Evolutionary conservation across 2,888 invertebrate genomes (phyloP).

Genomic region (Lutraria lutraria): DNA sequence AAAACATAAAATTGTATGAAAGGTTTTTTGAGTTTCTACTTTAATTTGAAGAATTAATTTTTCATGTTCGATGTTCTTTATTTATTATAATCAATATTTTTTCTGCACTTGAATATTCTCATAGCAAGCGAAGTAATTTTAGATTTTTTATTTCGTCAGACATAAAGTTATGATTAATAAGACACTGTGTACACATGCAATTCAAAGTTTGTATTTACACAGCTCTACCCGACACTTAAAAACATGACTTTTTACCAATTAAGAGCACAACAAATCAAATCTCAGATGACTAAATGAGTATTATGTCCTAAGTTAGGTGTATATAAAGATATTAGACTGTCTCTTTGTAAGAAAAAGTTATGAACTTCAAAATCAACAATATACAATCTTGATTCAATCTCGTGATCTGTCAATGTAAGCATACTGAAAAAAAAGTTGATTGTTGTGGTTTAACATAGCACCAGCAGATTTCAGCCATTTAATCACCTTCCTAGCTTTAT

Average conservation of each 20-base stretch:
- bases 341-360: too few species aligned
- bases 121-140: neutral
- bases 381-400: too few species aligned
- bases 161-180: constrained; percentile 8
- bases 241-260: neutral
- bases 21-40: neutral
- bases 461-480: too few species aligned
- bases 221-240: neutral
- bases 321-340: neutral
- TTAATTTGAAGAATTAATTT: neutral
- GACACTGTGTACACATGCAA: constrained; percentile 9
- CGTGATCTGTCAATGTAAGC: too few species aligned
- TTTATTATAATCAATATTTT: too few species aligned
- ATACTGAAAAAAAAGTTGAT: too few species aligned
- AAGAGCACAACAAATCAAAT: neutral
- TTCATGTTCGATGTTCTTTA: neutral
- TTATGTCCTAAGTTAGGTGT: neutral
- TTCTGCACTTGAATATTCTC: too few species aligned
- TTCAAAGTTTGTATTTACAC: constrained; percentile 1
- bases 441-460: too few species aligned
- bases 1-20: neutral
- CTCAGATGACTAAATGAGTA: neutral
- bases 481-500: too few species aligned
- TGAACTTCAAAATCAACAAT: too few species aligned
- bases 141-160: neutral